Evolutionary conservation across 2,113 vertebrate species (phyloP), one percentile per base, ranked within the genome.

Genomic region (Corythoichthys haematopterus): DNA sequence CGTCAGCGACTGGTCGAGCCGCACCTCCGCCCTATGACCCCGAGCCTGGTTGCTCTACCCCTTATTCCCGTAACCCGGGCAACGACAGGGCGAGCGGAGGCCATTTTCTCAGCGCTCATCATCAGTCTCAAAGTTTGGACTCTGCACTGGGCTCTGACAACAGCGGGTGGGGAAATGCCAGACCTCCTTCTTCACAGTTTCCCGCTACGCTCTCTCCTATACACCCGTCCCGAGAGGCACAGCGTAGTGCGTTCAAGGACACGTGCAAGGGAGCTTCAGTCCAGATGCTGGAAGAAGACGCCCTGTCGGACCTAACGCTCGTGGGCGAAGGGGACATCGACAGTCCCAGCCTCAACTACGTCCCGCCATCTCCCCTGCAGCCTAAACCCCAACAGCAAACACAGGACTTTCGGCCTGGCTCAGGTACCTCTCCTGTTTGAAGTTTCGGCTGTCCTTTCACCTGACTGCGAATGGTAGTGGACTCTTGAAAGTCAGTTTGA

Each of bases 251-350:
- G 51, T 73, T 0, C 85, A 87, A 74, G 76, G 79, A 80, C 63
- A 64, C 82, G 68, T 64, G 87, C 15, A 89, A 82, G 57, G 81
- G 80, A 0, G 90, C 90, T 13, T 77, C 81, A n/a, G 88, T 93
- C 71, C 93, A 94, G 89, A 94, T 92, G 63, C 77, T 93, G 71
- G 94, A 95, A 83, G 95, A 96, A 71, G 97, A 96, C 74, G 89
- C 93, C 0, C 79, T 92, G 75, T 93, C 93, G 11, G 96, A 98
- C 81, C 89, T 97, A 87, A 96, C 94, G 80, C 92, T 97, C 47
- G 93, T 95, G 64, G 95, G 94, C 69, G 95, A 97, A 87, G 95
- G 93, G 63, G 94, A 97, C 84, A 95, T 98, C 68, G 90, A 88
- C 80, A 96, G 95, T 85, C 95, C 96, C 47, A 94, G 91, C 92